These are phyloP conservation scores for Varanus komodoensis DNA, from an alignment of 2,113 vertebrate genomes.

Conservation along the genomic window DNA sequence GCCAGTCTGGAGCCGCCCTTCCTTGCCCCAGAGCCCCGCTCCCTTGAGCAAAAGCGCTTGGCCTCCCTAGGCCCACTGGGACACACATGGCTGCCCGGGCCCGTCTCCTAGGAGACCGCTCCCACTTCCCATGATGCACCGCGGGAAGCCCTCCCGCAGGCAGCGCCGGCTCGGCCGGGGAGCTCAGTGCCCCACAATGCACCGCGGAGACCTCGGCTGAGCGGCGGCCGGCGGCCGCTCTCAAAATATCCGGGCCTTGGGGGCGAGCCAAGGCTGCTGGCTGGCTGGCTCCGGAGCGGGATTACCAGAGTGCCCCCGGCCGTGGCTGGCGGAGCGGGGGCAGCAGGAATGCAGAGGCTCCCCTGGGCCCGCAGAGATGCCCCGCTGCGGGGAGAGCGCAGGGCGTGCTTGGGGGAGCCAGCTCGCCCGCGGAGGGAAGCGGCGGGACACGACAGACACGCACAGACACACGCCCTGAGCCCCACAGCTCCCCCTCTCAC, in stretches of 20 bases:
- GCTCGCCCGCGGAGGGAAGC: no score
- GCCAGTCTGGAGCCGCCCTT: neutral
- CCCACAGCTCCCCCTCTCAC: slow-evolving; percentile 10
- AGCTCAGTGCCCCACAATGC: neutral
- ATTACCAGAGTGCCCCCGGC: neutral
- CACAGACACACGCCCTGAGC: neutral
- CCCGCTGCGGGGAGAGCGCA: neutral
- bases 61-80: neutral
- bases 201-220: neutral
- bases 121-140: neutral
- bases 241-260: neutral
- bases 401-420: neutral
- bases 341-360: no score
- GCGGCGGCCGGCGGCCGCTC: neutral
- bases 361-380: no score
- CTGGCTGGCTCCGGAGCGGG: no score
- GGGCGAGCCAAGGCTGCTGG: neutral
- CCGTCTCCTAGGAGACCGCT: neutral
- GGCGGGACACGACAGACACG: neutral
- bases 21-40: neutral
- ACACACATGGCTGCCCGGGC: neutral
- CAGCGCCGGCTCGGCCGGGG: neutral
- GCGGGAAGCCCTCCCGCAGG: neutral
- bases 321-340: neutral
- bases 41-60: neutral